These are phyloP conservation scores for Semibalanus balanoides DNA, from an alignment of 1,140 invertebrate species.

Conservation along the genomic window DNA sequence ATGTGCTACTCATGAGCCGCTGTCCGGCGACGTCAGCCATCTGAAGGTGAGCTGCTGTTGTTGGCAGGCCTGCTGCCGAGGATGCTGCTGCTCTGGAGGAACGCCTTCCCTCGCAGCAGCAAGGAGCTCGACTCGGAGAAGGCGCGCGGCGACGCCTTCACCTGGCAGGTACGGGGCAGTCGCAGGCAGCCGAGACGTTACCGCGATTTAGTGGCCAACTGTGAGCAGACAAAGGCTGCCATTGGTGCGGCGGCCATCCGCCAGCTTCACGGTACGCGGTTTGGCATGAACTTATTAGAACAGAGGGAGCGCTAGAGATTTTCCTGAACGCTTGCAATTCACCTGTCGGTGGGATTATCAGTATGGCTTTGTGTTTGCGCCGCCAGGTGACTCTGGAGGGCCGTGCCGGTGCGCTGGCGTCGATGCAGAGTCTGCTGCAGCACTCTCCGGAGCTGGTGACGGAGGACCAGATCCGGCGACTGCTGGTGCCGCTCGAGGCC, in stretches of 20 bases:
- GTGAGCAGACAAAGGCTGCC: too few species aligned
- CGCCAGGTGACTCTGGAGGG: constrained; percentile 74
- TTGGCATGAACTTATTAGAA: too few species aligned
- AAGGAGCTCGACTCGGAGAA: constrained; percentile 96
- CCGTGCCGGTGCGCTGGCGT: constrained; percentile 83
- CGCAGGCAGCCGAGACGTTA: too few species aligned
- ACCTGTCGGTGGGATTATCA: too few species aligned
- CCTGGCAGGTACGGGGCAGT: constrained; percentile 59
- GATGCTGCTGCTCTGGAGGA: constrained; percentile 91
- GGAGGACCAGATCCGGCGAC: constrained; percentile 61
- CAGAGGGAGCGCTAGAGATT: too few species aligned
- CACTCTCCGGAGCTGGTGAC: constrained; percentile 80
- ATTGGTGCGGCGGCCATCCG: too few species aligned
- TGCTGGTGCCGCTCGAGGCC: constrained; percentile 82
- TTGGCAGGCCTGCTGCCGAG: constrained; percentile 71
- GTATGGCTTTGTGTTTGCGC: too few species aligned
- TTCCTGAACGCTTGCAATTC: too few species aligned
- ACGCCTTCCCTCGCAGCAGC: constrained; percentile 87
- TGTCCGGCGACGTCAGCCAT: too few species aligned
- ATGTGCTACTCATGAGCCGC: too few species aligned
- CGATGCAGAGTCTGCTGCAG: constrained; percentile 82
- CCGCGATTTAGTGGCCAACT: too few species aligned
- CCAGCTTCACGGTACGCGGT: too few species aligned
- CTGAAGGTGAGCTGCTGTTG: constrained; percentile 32
- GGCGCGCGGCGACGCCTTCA: constrained; percentile 91